phyloP scores from a whole-genome alignment of 2,113 vertebrate genomes.

The Calyptommatus sinebrachiatus region DNA sequence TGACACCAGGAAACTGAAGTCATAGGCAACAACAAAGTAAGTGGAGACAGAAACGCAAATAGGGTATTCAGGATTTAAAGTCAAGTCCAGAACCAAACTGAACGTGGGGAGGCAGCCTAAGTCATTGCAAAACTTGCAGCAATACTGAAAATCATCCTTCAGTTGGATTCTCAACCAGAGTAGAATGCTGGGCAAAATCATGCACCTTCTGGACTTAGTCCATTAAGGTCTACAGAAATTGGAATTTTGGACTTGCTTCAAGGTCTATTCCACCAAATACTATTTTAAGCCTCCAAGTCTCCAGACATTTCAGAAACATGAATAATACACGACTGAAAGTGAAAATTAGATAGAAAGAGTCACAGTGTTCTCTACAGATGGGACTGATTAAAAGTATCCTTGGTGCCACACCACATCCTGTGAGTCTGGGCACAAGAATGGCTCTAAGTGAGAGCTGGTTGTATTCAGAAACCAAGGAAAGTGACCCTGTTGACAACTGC shows the following conservation, averaged over 20 bases:
- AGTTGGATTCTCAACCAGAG: background rate
- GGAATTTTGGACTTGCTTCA: background rate
- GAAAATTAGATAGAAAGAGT: background rate
- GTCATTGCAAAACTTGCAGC: no score
- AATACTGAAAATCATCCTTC: background rate
- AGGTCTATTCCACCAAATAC: background rate
- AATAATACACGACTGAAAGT: background rate
- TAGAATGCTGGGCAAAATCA: background rate
- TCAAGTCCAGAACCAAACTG: no score
- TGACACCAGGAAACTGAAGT: no score
- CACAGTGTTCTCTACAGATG: conserved; percentile 1
- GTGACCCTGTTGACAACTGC: background rate
- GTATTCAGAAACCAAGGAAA: background rate
- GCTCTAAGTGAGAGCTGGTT: background rate
- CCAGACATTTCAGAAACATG: background rate
- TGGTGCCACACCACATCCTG: background rate
- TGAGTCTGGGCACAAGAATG: background rate
- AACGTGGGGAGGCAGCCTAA: no score
- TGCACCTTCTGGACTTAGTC: background rate
- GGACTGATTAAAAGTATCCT: background rate
- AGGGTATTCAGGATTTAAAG: no score
- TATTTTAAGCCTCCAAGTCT: background rate
- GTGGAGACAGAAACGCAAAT: no score
- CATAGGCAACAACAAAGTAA: no score
- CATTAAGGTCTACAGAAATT: background rate